Percentiles rank a stretch among this genome's conserved stretches.
Evolutionary conservation across 2,113 vertebrate genomes (phyloP).

Genomic region (Acinonyx jubatus): DNA sequence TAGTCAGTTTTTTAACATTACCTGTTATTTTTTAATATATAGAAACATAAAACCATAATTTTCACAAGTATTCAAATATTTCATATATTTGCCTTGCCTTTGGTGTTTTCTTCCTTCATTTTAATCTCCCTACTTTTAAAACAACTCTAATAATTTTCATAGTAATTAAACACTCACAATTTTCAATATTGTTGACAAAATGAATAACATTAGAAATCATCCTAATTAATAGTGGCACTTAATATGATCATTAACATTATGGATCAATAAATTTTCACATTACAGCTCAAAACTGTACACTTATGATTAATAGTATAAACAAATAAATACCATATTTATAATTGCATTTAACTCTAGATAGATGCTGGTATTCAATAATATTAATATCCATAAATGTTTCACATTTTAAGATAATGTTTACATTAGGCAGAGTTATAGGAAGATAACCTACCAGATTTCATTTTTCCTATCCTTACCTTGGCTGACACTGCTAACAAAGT

Average conservation of each 20-base stretch:
- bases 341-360: not conserved
- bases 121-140: not conserved
- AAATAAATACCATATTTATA: not conserved
- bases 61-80: not conserved
- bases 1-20: not conserved
- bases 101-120: not conserved
- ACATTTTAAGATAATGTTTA: not conserved
- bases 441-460: not conserved
- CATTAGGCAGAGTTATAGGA: not conserved
- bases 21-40: not conserved
- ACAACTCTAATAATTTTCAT: not conserved
- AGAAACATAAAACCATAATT: not conserved
- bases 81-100: not conserved
- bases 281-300: not conserved
- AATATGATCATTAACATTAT: not conserved
- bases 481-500: not conserved
- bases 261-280: not conserved
- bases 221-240: constrained; percentile 8
- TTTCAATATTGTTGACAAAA: not conserved
- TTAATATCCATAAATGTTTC: not conserved
- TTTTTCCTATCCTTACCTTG: not conserved
- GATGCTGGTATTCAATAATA: not conserved
- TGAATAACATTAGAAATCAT: not conserved
- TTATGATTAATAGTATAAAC: not conserved
- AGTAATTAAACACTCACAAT: not conserved